These are phyloP conservation scores for Plebejus melissa DNA, from an alignment of 2,888 invertebrate genomes.

Conservation along the genomic window DNA sequence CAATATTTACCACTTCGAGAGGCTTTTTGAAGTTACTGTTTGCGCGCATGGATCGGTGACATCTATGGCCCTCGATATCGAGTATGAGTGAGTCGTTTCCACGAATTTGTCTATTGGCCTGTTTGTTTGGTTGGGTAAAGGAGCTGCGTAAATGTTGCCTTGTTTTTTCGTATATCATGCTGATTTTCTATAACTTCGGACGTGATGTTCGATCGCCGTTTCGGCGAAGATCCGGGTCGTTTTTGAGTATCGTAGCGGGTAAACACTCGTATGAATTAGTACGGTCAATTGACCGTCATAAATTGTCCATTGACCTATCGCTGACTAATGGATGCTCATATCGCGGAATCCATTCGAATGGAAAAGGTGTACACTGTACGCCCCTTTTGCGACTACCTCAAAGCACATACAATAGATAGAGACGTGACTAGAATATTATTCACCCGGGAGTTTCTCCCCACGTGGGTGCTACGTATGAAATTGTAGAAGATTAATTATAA, in stretches of 20 bases:
- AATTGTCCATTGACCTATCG: constrained; percentile 9
- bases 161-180: constrained; percentile 12
- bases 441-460: background rate
- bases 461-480: background rate
- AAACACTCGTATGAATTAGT: constrained; percentile 34
- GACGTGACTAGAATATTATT: constrained; percentile 2
- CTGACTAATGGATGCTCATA: constrained; percentile 7
- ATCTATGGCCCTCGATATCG: constrained; percentile 61
- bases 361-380: background rate
- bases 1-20: constrained; percentile 78
- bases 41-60: constrained; percentile 78
- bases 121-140: constrained; percentile 62
- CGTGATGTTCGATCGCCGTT: background rate
- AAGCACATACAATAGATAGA: background rate
- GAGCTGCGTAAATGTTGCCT: background rate
- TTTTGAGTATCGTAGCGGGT: constrained; percentile 35
- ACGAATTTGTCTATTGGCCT: constrained; percentile 54
- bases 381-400: background rate
- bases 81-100: constrained; percentile 73
- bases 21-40: constrained; percentile 78
- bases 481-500: background rate
- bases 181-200: background rate
- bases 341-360: background rate
- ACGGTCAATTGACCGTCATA: constrained; percentile 30
- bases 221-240: constrained; percentile 11